A percentile compares a stretch with the other conserved stretches of the same genome.
Conservation (phyloP, 2,797 vertebrate species). For the Protonibea diacanthus region DNA sequence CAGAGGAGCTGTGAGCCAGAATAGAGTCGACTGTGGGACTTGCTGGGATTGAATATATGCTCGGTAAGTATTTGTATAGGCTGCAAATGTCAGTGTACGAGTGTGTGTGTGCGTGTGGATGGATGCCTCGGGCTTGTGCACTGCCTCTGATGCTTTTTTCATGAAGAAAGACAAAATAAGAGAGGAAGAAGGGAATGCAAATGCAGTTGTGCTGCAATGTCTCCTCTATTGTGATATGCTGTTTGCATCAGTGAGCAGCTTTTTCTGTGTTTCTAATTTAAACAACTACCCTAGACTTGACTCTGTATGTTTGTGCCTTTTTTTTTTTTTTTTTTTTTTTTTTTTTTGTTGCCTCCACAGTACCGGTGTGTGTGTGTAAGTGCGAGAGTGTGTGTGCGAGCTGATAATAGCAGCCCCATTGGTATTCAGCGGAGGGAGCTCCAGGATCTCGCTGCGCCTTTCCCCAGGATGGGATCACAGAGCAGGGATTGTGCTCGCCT, state of each 20-base stretch:
- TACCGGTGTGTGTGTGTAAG: slow-evolving; percentile 64
- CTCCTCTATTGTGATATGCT: slow-evolving; percentile 39
- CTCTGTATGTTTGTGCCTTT: slow-evolving; percentile 65
- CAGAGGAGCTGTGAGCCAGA: slow-evolving; percentile 60
- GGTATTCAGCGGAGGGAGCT: slow-evolving; percentile 87
- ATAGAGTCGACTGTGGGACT: slow-evolving; percentile 66
- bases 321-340: background rate
- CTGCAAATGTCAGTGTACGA: slow-evolving; percentile 56
- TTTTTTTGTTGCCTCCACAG: slow-evolving; percentile 59
- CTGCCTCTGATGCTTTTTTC: slow-evolving; percentile 60
- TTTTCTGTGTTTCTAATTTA: slow-evolving; percentile 22
- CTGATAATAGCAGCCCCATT: slow-evolving; percentile 85
- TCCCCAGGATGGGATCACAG: slow-evolving; percentile 87
- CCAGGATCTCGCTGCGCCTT: slow-evolving; percentile 85
- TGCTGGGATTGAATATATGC: slow-evolving; percentile 64
- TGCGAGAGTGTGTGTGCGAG: slow-evolving; percentile 68
- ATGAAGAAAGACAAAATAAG: slow-evolving; percentile 57
- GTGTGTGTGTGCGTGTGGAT: slow-evolving; percentile 45
- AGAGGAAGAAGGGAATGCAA: slow-evolving; percentile 47
- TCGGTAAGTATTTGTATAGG: slow-evolving; percentile 73
- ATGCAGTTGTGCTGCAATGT: slow-evolving; percentile 64
- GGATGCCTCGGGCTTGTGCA: slow-evolving; percentile 49
- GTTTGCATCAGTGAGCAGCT: slow-evolving; percentile 37
- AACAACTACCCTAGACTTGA: slow-evolving; percentile 72
- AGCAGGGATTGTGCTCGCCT: slow-evolving; percentile 87